Percentiles rank a stretch among this genome's conserved stretches.
phyloP scores from a whole-genome alignment of 2,113 vertebrate species.

The Bos indicus region DNA sequence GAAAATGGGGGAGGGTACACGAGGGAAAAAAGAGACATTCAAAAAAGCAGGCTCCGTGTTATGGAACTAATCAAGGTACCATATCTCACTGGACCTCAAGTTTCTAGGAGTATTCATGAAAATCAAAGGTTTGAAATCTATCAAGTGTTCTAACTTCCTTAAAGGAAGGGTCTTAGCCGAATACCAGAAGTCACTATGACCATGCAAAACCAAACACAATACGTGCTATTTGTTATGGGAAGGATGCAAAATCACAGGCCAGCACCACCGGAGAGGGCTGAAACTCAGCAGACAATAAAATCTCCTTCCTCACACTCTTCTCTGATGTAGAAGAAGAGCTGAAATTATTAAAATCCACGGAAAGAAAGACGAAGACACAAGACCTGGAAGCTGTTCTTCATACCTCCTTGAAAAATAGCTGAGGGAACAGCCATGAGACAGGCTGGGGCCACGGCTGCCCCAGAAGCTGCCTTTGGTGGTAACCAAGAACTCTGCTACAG shows the following conservation, averaged over 20 bases:
- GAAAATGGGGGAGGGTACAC: not conserved
- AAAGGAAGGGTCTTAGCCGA: not conserved
- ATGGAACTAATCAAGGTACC: not conserved
- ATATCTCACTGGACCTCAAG: not conserved
- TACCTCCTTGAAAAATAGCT: accelerated
- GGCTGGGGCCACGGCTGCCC: not conserved
- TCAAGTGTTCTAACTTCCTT: not conserved
- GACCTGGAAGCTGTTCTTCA: not conserved
- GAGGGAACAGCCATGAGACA: not conserved
- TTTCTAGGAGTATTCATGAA: not conserved
- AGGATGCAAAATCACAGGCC: not conserved
- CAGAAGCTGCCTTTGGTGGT: not conserved
- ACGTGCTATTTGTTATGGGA: not conserved
- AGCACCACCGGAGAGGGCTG: accelerated
- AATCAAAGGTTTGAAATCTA: not conserved
- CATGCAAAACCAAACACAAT: not conserved
- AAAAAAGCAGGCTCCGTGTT: not conserved
- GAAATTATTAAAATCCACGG: not conserved
- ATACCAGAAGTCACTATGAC: not conserved
- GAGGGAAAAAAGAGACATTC: accelerated
- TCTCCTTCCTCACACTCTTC: not conserved
- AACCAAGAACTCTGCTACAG: too few species aligned
- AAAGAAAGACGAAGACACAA: not conserved
- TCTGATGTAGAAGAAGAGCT: not conserved
- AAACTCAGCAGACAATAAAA: not conserved